Base-by-base conservation (phyloP, 1,140 invertebrate species). In the Dendrolimus kikuchii region DNA sequence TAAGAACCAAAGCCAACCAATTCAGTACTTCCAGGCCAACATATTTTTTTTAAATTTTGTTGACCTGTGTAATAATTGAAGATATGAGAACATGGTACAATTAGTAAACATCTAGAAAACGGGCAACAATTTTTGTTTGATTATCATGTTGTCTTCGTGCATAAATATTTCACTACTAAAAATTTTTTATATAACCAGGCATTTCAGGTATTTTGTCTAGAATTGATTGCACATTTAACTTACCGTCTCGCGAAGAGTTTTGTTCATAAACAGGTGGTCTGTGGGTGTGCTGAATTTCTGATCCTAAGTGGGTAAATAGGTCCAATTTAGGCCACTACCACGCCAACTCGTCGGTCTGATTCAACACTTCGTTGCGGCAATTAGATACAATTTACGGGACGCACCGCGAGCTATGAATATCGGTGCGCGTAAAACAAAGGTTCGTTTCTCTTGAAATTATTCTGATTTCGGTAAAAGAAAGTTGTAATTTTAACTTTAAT, bases 281-380 rank as follows among this genome's bases (percentile, higher is more conserved):
- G 74, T 80, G 74, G 79, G 74, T 74, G 71, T 81, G 68, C 53
- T 48, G 53, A 55, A 59, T 59, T 62, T 62, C 64, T 72, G 66
- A 62, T 76, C 68, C 68, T 75, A 83, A 81, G 70, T 81, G 76
- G 70, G 74, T 80, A 83, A 83, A 83, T 84, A 77, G 74, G 71
- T 57, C 57, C 77, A 80, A 83, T 86, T 86, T 76, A 82, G 80
- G 77, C 71, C 82, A 74, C 53, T 61, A 67, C 65, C 51, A 52
- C 64, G 60, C 60, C 66, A 48, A 41, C 46, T 49, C 52, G 65
- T 51, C 68, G 64, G 76, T 63, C 82, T 83, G 80, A 86, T 86
- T 86, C 82, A 86, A 79, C 82, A 78, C 82, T 86, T 83, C 73
- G 78, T 83, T 81, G 75, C 59, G 73, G 82, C 82, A 86, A 86